A percentile compares a stretch with the other conserved stretches of the same genome.
phyloP scores from a whole-genome alignment of 35 echinoderm and acorn worm genomes.

The Heliocidaris erythrogramma region DNA sequence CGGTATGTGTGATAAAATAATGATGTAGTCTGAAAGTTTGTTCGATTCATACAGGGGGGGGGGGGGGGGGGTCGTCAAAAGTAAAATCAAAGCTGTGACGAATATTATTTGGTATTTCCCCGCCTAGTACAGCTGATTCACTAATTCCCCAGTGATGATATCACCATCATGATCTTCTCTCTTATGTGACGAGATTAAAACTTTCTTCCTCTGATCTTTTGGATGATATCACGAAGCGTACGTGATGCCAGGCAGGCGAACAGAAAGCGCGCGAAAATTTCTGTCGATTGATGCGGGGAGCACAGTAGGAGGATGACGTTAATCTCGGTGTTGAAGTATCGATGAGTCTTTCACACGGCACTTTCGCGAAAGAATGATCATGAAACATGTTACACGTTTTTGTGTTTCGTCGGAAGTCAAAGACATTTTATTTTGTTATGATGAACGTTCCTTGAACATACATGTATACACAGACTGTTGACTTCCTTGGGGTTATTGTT shows the following conservation, averaged over 20 bases:
- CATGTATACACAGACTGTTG: neutral
- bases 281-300: neutral
- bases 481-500: neutral
- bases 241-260: neutral
- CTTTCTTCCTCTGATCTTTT: neutral
- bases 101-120: conserved; percentile 6
- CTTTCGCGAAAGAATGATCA: neutral
- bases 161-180: neutral
- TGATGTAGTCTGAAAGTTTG: too few species aligned
- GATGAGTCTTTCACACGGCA: neutral
- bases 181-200: neutral
- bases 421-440: neutral
- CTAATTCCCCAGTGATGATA: neutral
- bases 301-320: neutral
- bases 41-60: neutral
- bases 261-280: conserved; percentile 1
- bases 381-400: neutral
- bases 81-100: neutral
- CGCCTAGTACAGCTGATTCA: neutral
- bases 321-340: conserved; percentile 10
- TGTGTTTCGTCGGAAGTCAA: neutral
- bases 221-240: neutral
- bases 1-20: too few species aligned
- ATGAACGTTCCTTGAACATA: neutral
- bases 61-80: neutral